These are phyloP conservation scores for Xenus cinereus DNA, from an alignment of 2,113 vertebrate species.

Conservation along the genomic window DNA sequence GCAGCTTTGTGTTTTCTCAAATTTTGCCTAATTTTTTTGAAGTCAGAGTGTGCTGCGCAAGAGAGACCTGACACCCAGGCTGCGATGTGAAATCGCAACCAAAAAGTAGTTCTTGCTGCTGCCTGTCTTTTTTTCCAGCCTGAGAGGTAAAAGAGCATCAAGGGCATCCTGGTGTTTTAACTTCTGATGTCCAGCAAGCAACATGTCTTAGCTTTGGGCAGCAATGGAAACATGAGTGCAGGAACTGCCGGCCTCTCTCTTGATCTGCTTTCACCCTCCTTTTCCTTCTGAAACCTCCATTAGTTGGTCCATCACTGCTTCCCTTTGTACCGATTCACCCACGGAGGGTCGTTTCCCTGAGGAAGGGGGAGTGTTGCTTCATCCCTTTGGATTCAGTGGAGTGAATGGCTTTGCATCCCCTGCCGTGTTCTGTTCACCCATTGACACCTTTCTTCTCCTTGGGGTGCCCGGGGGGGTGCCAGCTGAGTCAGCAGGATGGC, in stretches of 20 bases:
- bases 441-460: background rate
- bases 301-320: rapidly evolving
- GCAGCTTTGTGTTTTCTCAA: background rate
- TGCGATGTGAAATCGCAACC: background rate
- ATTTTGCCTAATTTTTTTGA: background rate
- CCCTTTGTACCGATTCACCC: rapidly evolving
- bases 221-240: background rate
- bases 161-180: background rate
- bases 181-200: background rate
- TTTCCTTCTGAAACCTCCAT: background rate
- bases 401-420: background rate
- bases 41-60: background rate
- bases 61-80: background rate
- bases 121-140: background rate
- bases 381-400: background rate
- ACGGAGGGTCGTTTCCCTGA: background rate
- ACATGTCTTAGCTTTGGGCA: background rate
- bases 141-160: background rate
- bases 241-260: background rate
- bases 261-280: background rate
- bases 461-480: background rate
- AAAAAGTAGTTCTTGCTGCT: background rate
- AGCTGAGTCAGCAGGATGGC: background rate
- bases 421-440: rapidly evolving
- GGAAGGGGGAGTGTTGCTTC: rapidly evolving